phyloP scores from a whole-genome alignment of 2,888 invertebrate genomes.

The Heliconius cydno region DNA sequence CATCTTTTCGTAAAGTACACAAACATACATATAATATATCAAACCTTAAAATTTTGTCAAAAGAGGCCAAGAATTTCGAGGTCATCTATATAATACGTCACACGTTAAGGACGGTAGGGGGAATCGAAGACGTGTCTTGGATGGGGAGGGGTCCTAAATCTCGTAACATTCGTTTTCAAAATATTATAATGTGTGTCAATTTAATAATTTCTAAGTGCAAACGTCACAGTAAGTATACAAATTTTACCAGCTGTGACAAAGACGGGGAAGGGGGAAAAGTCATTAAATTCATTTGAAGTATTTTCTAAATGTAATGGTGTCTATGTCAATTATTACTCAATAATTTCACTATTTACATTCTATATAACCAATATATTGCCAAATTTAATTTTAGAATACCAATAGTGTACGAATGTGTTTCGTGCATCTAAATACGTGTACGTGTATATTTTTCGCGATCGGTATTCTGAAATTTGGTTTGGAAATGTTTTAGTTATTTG shows the following conservation, averaged over 20 bases:
- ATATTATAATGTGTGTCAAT: too few relatives aligned
- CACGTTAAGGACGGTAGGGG: not conserved
- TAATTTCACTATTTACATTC: not conserved
- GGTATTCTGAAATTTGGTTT: not conserved
- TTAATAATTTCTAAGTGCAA: too few relatives aligned
- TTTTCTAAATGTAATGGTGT: not conserved
- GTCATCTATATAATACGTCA: not conserved
- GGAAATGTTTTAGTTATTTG: not conserved
- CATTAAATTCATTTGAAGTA: not conserved
- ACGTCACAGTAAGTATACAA: not conserved
- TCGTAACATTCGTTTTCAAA: too few relatives aligned
- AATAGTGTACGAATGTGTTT: slow-evolving; percentile 12
- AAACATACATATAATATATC: not conserved
- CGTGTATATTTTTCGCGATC: not conserved
- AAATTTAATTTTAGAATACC: not conserved
- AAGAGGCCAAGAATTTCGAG: not conserved
- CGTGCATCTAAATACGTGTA: slow-evolving; percentile 1
- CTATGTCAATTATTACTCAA: not conserved
- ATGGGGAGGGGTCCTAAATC: too few relatives aligned
- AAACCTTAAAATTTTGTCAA: not conserved
- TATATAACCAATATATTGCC: not conserved
- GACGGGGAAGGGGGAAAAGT: not conserved
- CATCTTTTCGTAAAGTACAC: slow-evolving; percentile 15
- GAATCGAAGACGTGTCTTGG: too few relatives aligned
- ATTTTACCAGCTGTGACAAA: not conserved